These are phyloP conservation scores for Orycteropus afer DNA, from an alignment of 2,113 vertebrate species.

Conservation along the genomic window DNA sequence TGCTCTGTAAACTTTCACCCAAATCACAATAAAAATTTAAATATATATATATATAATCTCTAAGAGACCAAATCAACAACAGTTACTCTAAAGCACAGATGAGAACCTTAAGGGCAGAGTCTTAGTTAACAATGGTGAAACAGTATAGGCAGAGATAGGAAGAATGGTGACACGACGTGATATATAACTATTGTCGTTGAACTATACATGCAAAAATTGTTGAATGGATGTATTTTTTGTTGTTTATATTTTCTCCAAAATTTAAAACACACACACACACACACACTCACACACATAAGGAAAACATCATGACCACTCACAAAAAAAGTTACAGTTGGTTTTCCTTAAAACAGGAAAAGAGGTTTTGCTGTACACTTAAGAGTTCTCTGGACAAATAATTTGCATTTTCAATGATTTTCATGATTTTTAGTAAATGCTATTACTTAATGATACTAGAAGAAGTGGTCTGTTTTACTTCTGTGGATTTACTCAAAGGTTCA, in stretches of 20 bases:
- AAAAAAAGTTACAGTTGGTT: conserved; percentile 7
- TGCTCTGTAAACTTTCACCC: too few species aligned
- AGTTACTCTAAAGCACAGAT: neutral
- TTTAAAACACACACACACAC: neutral
- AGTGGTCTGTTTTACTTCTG: neutral
- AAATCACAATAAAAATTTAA: too few species aligned
- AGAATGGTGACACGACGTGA: neutral
- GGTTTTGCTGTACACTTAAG: neutral
- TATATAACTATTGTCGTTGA: neutral
- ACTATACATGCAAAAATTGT: too few species aligned
- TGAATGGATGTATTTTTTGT: too few species aligned
- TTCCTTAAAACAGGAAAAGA: neutral
- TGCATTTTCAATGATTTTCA: neutral
- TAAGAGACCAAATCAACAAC: neutral
- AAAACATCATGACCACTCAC: neutral
- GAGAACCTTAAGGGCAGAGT: neutral
- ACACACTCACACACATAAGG: too few species aligned
- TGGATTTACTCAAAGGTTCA: neutral
- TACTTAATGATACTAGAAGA: neutral
- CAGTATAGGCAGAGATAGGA: neutral
- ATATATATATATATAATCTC: too few species aligned
- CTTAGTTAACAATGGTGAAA: neutral
- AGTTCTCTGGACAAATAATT: neutral
- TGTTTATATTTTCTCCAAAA: neutral
- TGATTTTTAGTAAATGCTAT: neutral